phyloP scores from a whole-genome alignment of 2,113 vertebrate species.

The Ptychochromis oligacanthus region DNA sequence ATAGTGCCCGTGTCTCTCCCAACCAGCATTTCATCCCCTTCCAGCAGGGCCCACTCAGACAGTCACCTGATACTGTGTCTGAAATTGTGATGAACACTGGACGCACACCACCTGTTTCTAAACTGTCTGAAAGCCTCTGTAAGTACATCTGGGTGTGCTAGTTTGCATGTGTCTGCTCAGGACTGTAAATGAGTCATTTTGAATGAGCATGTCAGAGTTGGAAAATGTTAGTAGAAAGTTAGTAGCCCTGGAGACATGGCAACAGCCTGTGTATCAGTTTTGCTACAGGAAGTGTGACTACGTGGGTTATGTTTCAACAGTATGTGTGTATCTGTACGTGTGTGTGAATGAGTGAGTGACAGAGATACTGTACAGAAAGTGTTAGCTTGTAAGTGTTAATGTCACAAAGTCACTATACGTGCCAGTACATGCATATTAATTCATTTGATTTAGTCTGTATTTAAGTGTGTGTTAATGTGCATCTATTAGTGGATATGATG shows the following conservation, averaged over 20 bases:
- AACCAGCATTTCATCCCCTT: slow-evolving; percentile 10
- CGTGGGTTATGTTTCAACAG: not conserved
- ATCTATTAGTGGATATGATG: not conserved
- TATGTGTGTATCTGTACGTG: not conserved
- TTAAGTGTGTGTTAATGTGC: not conserved
- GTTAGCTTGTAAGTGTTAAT: slow-evolving; percentile 9
- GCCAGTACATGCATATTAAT: not conserved
- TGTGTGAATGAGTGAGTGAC: not conserved
- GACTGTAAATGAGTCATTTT: slow-evolving; percentile 13
- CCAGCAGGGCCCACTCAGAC: slow-evolving; percentile 53
- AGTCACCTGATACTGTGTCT: slow-evolving; percentile 48
- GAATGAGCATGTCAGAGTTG: not conserved
- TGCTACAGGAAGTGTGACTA: not conserved
- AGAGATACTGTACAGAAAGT: not conserved
- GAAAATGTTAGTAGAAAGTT: slow-evolving; percentile 16
- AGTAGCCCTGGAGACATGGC: not conserved
- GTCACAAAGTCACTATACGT: slow-evolving; percentile 7
- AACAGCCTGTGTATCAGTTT: slow-evolving; percentile 43
- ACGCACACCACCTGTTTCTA: slow-evolving; percentile 48
- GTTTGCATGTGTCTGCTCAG: not conserved
- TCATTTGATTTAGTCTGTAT: not conserved
- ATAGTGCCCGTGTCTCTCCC: slow-evolving; percentile 7
- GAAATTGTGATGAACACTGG: slow-evolving; percentile 41
- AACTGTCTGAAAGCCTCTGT: slow-evolving; percentile 7
- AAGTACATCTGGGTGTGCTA: not conserved